A percentile compares a stretch with the other conserved stretches of the same genome.
These are phyloP conservation scores for Sebastiscus tertius DNA, from an alignment of 2,797 vertebrate species.

Conservation along the genomic window DNA sequence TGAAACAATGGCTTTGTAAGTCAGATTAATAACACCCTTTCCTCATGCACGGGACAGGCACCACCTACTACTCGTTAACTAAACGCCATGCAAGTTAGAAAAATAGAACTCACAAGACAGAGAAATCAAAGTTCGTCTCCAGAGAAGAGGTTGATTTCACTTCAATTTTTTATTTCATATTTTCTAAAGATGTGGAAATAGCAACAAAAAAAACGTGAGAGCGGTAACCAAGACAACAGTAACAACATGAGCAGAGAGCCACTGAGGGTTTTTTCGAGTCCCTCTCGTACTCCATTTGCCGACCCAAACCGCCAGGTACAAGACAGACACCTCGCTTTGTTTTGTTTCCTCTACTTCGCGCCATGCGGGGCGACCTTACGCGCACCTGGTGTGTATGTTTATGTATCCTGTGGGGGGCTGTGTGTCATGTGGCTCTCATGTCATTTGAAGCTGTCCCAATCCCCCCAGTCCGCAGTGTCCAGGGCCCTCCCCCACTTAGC, in stretches of 20 bases:
- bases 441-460: constrained; percentile 70
- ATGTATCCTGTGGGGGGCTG: constrained; percentile 59
- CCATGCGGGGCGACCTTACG: constrained; percentile 21
- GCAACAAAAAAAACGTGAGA: constrained; percentile 84
- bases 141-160: constrained; percentile 84
- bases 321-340: constrained; percentile 52
- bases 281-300: constrained; percentile 54
- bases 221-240: constrained; percentile 85
- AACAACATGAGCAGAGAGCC: constrained; percentile 81
- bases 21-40: constrained; percentile 68
- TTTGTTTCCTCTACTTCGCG: constrained; percentile 18
- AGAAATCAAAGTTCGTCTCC: constrained; percentile 82
- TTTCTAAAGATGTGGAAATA: constrained; percentile 87
- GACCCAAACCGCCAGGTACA: constrained; percentile 60
- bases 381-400: constrained; percentile 24
- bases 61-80: constrained; percentile 61
- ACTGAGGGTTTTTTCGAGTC: constrained; percentile 57
- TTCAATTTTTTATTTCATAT: constrained; percentile 85
- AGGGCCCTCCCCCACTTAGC: constrained; percentile 21
- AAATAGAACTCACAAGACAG: constrained; percentile 81
- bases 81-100: constrained; percentile 79
- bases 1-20: constrained; percentile 73
- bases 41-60: constrained; percentile 77
- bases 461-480: constrained; percentile 49
- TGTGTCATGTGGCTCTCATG: constrained; percentile 69